Conservation (phyloP, 1,140 invertebrate genomes). For the Heliconius himera region DNA sequence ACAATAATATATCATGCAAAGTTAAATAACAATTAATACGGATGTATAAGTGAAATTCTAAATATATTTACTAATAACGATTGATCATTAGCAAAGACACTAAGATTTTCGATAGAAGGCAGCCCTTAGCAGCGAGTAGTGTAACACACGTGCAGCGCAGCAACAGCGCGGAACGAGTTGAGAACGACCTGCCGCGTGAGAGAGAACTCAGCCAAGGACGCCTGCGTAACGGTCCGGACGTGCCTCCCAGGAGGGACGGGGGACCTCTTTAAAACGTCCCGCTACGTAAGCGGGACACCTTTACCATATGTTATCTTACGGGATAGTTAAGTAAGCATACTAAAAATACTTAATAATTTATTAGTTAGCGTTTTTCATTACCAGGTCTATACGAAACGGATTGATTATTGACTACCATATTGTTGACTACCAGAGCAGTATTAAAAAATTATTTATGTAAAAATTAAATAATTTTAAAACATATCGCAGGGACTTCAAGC, state of each 20-base stretch:
- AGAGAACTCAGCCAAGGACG: conserved; percentile 81
- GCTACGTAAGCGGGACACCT: conserved; percentile 31
- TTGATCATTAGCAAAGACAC: background rate
- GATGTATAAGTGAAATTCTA: background rate
- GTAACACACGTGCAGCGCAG: conserved; percentile 61
- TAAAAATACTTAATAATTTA: no score
- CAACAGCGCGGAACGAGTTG: conserved; percentile 71
- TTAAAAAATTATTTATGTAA: no score
- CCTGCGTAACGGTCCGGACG: conserved; percentile 72
- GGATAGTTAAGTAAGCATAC: background rate
- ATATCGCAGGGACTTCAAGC: no score
- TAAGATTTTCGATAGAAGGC: background rate
- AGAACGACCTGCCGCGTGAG: conserved; percentile 74
- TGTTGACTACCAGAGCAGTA: no score
- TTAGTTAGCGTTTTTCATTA: no score
- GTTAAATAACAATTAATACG: background rate
- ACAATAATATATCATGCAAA: background rate
- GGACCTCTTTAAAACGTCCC: conserved; percentile 24
- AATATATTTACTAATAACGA: background rate
- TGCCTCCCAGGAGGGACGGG: conserved; percentile 37
- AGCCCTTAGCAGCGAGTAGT: conserved; percentile 9
- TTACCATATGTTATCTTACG: background rate
- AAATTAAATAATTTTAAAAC: no score
- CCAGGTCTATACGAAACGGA: no score
- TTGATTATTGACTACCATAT: no score